Evolutionary conservation across 2,113 vertebrate species (phyloP).

Genomic region (Etheostoma spectabile): DNA sequence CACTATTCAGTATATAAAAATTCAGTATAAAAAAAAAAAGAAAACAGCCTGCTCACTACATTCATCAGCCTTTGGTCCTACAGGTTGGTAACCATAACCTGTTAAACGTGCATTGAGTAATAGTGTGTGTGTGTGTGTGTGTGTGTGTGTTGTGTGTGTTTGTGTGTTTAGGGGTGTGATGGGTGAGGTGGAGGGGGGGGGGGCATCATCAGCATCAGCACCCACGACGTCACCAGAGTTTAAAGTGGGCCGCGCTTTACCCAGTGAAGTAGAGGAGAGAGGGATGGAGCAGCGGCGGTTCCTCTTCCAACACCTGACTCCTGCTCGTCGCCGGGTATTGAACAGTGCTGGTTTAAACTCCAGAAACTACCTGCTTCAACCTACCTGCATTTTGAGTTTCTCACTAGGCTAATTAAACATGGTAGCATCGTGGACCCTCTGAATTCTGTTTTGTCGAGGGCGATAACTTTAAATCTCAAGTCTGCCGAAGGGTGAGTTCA

Average conservation of each 20-base stretch:
- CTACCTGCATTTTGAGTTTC: constrained; percentile 1
- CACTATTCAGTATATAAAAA: background rate
- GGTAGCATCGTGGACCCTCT: constrained; percentile 40
- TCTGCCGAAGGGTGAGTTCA: constrained; percentile 67
- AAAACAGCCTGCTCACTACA: background rate
- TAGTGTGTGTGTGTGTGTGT: background rate
- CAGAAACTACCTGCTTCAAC: constrained; percentile 23
- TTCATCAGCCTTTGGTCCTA: background rate
- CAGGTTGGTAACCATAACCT: too few species aligned
- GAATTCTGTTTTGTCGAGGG: constrained; percentile 21
- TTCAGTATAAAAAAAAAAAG: background rate
- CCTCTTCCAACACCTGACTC: constrained; percentile 40
- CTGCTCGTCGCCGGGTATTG: background rate
- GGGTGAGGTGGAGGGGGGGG: background rate
- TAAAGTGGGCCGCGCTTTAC: constrained; percentile 86
- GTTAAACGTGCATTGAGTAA: background rate
- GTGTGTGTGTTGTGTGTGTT: constrained; percentile 4
- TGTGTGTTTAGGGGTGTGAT: background rate
- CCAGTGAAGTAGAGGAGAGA: constrained; percentile 60
- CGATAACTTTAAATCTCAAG: constrained; percentile 60
- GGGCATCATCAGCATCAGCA: constrained; percentile 60
- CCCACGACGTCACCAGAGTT: constrained; percentile 84
- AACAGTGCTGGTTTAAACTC: constrained; percentile 23
- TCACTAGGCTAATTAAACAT: background rate
- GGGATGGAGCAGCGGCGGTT: constrained; percentile 24